phyloP scores from a whole-genome alignment of 1,140 invertebrate species.

The Aphidius ervi region DNA sequence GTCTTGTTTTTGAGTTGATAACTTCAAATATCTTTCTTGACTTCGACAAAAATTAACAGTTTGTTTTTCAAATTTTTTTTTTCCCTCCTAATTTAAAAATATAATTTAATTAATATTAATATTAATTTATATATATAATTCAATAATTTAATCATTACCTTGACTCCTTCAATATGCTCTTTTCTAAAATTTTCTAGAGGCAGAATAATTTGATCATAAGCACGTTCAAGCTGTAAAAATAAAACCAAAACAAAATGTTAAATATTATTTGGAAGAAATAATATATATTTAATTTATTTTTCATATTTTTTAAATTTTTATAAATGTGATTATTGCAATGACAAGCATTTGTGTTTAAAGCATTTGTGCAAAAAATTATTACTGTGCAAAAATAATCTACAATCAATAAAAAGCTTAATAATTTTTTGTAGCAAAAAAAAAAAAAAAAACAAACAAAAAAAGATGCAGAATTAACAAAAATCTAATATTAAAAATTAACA shows the following conservation, averaged over 20 bases:
- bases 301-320: too few relatives aligned
- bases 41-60: constrained; percentile 94
- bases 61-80: constrained; percentile 97
- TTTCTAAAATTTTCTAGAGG: constrained; percentile 91
- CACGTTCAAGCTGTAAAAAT: constrained; percentile 75
- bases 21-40: constrained; percentile 89
- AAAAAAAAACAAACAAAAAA: constrained; percentile 8
- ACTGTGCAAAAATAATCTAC: neutral
- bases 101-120: constrained; percentile 13
- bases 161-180: constrained; percentile 89
- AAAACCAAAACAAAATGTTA: constrained; percentile 24
- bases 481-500: neutral
- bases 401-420: neutral
- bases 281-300: too few relatives aligned
- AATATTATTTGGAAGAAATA: neutral
- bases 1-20: constrained; percentile 92
- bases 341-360: too few relatives aligned
- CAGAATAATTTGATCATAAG: constrained; percentile 85
- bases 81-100: constrained; percentile 67
- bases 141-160: constrained; percentile 55
- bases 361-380: too few relatives aligned
- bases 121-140: neutral
- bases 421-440: neutral
- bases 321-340: too few relatives aligned
- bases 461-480: constrained; percentile 3